These are phyloP conservation scores for Onthophagus taurus DNA, from an alignment of 1,140 invertebrate genomes.

Conservation along the genomic window DNA sequence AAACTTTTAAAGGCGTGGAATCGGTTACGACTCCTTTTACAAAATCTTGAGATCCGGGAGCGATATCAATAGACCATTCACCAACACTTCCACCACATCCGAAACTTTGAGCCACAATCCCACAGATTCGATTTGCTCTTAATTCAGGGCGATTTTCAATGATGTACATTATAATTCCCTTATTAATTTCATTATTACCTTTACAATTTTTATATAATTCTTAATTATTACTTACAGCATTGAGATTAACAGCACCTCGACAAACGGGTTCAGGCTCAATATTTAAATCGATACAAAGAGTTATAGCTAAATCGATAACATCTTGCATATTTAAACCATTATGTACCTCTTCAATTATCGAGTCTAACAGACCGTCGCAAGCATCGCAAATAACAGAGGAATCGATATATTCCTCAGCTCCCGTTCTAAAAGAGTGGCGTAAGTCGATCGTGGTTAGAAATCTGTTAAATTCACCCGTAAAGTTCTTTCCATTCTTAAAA, in stretches of 20 bases:
- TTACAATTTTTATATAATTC: too few species aligned
- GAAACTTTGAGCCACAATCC: conserved; percentile 42
- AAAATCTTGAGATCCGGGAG: conserved; percentile 22
- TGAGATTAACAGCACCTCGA: conserved; percentile 44
- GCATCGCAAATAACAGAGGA: background rate
- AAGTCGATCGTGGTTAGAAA: background rate
- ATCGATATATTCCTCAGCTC: background rate
- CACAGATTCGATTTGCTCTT: conserved; percentile 42
- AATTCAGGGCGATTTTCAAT: conserved; percentile 42
- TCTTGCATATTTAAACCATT: conserved; percentile 14
- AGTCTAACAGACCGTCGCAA: conserved; percentile 19
- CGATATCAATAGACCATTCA: conserved; percentile 48
- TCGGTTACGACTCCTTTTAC: conserved; percentile 38
- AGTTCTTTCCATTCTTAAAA: conserved; percentile 2
- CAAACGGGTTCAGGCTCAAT: conserved; percentile 49
- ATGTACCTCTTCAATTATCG: conserved; percentile 18
- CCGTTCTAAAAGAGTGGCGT: background rate
- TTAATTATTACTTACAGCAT: conserved; percentile 40
- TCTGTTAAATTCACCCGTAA: background rate
- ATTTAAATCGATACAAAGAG: conserved; percentile 43
- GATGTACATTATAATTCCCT: conserved; percentile 44
- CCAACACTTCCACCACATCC: conserved; percentile 35
- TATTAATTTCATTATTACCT: background rate
- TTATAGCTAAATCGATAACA: conserved; percentile 12
- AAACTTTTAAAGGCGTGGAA: conserved; percentile 41